Percentiles rank a stretch among this genome's conserved stretches.
phyloP scores from a whole-genome alignment of 2,888 invertebrate genomes.

The Himalopsyche kuldschensis region DNA sequence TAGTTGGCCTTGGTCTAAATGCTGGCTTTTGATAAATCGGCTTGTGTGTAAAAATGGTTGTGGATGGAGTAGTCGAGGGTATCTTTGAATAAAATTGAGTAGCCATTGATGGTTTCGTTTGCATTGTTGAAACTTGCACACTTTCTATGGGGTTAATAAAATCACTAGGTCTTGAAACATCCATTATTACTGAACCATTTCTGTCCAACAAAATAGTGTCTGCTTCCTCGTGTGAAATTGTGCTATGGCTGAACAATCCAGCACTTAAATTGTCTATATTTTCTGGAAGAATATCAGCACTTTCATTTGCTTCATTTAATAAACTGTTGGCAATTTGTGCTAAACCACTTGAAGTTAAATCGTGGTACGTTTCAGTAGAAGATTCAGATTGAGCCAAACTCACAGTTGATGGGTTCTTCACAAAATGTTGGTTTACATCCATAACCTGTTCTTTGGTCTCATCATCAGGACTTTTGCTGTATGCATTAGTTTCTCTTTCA shows the following conservation, averaged over 20 bases:
- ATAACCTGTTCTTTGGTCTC: constrained; percentile 2
- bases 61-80: constrained; percentile 47
- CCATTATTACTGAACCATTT: constrained; percentile 60
- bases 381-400: constrained; percentile 15
- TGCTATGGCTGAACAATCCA: constrained; percentile 55
- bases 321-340: constrained; percentile 48
- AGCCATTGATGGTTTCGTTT: constrained; percentile 53
- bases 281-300: constrained; percentile 47
- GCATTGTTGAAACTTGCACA: constrained; percentile 55
- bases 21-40: constrained; percentile 55
- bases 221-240: constrained; percentile 62
- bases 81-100: constrained; percentile 44
- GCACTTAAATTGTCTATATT: constrained; percentile 38
- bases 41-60: constrained; percentile 50
- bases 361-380: constrained; percentile 33
- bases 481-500: neutral
- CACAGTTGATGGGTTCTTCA: constrained; percentile 32
- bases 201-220: constrained; percentile 65
- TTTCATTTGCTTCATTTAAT: constrained; percentile 37
- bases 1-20: constrained; percentile 59
- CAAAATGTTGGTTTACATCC: constrained; percentile 16
- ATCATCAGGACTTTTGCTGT: constrained; percentile 17
- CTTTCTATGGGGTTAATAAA: constrained; percentile 48
- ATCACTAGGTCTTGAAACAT: constrained; percentile 57
- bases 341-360: constrained; percentile 30